Percentiles rank a stretch among this genome's conserved stretches.
phyloP scores from a whole-genome alignment of 1,140 invertebrate genomes.

The Drosophila aff. region DNA sequence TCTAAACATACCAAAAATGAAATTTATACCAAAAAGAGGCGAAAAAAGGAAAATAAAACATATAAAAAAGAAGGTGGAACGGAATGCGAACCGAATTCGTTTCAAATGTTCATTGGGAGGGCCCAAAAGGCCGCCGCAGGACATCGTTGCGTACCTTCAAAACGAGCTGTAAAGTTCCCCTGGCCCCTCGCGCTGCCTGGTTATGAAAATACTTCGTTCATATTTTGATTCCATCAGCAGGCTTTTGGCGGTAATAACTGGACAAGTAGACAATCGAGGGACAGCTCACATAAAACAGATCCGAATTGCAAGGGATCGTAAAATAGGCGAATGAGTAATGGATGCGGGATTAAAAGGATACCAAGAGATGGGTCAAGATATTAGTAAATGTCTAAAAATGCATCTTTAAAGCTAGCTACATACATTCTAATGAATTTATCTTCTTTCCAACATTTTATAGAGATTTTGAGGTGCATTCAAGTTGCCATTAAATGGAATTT shows the following conservation, averaged over 20 bases:
- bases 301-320: conserved; percentile 8
- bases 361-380: neutral
- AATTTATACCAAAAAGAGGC: conserved; percentile 76
- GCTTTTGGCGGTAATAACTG: conserved; percentile 73
- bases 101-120: conserved; percentile 59
- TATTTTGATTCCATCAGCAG: conserved; percentile 80
- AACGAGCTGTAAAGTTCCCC: conserved; percentile 77
- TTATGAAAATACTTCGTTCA: conserved; percentile 74
- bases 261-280: conserved; percentile 60
- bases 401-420: too few relatives aligned
- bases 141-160: conserved; percentile 75
- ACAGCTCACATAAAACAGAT: conserved; percentile 7
- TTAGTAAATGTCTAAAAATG: neutral
- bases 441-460: too few relatives aligned
- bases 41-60: conserved; percentile 42
- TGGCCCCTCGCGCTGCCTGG: conserved; percentile 18
- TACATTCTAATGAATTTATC: too few relatives aligned
- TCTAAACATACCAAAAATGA: conserved; percentile 84
- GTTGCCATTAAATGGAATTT: too few relatives aligned
- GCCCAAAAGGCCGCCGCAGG: conserved; percentile 70
- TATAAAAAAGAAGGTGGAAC: conserved; percentile 2
- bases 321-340: conserved; percentile 1
- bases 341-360: neutral
- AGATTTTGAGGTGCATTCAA: too few relatives aligned
- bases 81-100: conserved; percentile 56